Conservation (phyloP, 2,113 vertebrate genomes). For the Corythornis madagascariensis region DNA sequence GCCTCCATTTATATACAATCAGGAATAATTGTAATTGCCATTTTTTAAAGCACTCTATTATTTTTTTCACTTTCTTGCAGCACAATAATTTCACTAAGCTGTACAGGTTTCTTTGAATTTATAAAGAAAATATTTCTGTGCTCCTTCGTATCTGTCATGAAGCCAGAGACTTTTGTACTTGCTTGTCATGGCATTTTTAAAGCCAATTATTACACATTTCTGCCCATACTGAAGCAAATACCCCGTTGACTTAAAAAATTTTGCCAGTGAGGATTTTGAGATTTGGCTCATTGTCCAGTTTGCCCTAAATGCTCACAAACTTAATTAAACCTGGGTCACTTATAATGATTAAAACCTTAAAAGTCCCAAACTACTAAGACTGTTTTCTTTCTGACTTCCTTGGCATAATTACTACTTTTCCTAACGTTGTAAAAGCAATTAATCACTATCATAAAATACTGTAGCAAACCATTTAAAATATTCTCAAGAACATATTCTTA, state of each 20-base stretch:
- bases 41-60: not conserved
- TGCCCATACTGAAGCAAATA: slow-evolving; percentile 26
- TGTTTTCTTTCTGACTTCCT: not conserved
- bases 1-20: not conserved
- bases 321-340: slow-evolving; percentile 28
- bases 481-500: not conserved
- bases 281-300: slow-evolving; percentile 37
- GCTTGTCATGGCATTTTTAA: slow-evolving; percentile 8
- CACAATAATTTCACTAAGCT: not conserved
- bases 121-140: slow-evolving; percentile 19
- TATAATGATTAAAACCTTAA: not conserved
- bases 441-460: not conserved
- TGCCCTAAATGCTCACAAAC: slow-evolving; percentile 19
- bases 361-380: not conserved
- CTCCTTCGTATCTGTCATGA: not conserved
- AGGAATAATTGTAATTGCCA: not conserved
- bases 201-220: slow-evolving; percentile 39
- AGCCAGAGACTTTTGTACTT: slow-evolving; percentile 29
- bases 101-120: not conserved
- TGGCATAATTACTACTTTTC: not conserved
- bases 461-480: not conserved
- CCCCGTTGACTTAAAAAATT: slow-evolving; percentile 9
- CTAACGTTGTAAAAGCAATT: not conserved
- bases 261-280: not conserved
- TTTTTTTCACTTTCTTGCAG: slow-evolving; percentile 23